phyloP scores from a whole-genome alignment of 2,113 vertebrate genomes.

The Salvelinus fontinalis region DNA sequence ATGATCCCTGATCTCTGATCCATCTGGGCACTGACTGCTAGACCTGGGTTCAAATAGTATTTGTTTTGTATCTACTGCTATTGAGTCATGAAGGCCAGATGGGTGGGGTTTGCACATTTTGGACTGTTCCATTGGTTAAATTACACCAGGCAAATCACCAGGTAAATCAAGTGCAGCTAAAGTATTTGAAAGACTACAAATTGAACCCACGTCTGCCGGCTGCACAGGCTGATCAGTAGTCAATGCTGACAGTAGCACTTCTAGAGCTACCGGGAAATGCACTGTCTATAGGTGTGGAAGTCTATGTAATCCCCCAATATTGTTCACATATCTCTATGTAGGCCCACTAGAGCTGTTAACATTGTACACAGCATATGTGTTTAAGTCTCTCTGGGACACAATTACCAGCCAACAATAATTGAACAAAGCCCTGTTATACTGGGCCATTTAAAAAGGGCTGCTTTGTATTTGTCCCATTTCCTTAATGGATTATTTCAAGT shows the following conservation, averaged over 20 bases:
- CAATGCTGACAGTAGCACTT: too few species aligned
- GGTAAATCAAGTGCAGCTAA: too few species aligned
- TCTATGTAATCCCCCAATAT: slow-evolving; percentile 61
- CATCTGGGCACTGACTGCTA: slow-evolving; percentile 36
- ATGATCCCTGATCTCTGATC: slow-evolving; percentile 26
- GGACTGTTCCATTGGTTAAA: too few species aligned
- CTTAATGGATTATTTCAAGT: slow-evolving; percentile 34
- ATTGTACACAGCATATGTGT: too few species aligned
- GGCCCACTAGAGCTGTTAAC: background rate
- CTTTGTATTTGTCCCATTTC: slow-evolving; percentile 38
- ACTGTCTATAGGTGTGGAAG: slow-evolving; percentile 28
- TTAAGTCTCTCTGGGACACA: background rate
- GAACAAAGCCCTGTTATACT: background rate
- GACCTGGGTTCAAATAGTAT: too few species aligned
- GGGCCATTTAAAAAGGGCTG: slow-evolving; percentile 24
- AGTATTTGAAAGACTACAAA: too few species aligned
- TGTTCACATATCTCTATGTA: slow-evolving; percentile 25
- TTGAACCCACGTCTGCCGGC: too few species aligned
- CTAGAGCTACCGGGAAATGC: slow-evolving; percentile 15
- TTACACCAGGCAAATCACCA: too few species aligned
- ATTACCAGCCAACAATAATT: background rate
- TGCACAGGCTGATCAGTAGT: too few species aligned
- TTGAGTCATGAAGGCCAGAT: slow-evolving; percentile 27
- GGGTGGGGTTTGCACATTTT: slow-evolving; percentile 6
- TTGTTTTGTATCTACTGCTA: too few species aligned